phyloP scores from a whole-genome alignment of 2,113 vertebrate species.

The Hassar affinis region DNA sequence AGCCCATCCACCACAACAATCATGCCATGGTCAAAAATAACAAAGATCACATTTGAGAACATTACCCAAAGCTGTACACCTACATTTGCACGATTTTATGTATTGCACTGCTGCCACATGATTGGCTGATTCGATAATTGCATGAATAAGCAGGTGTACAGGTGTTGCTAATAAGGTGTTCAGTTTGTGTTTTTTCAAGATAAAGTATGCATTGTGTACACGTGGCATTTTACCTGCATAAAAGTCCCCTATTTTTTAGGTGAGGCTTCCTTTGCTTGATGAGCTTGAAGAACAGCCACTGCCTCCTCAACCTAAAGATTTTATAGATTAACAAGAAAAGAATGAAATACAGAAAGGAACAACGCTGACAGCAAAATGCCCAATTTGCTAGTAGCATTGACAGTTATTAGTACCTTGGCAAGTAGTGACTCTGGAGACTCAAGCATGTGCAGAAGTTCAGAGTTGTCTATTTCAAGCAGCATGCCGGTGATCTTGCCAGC shows the following conservation, averaged over 20 bases:
- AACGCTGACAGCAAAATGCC: neutral
- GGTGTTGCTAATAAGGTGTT: too few relatives aligned
- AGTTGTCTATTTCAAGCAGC: conserved; percentile 94
- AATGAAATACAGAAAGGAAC: neutral
- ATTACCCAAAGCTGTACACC: too few relatives aligned
- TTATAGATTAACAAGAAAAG: neutral
- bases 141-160: too few relatives aligned
- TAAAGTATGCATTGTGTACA: neutral
- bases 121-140: too few relatives aligned
- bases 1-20: too few relatives aligned
- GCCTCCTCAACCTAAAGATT: conserved; percentile 85
- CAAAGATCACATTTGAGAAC: too few relatives aligned
- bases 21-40: too few relatives aligned
- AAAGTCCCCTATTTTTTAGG: conserved; percentile 63
- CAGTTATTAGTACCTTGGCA: conserved; percentile 76
- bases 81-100: too few relatives aligned
- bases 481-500: conserved; percentile 95
- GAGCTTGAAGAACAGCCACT: conserved; percentile 85
- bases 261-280: conserved; percentile 73
- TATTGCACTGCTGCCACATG: too few relatives aligned
- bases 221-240: conserved; percentile 56
- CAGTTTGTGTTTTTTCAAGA: neutral
- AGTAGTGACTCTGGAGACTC: conserved; percentile 87
- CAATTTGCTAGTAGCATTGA: neutral
- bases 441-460: conserved; percentile 90